Conservation (phyloP, 2,113 vertebrate species). For the Cygnus atratus region DNA sequence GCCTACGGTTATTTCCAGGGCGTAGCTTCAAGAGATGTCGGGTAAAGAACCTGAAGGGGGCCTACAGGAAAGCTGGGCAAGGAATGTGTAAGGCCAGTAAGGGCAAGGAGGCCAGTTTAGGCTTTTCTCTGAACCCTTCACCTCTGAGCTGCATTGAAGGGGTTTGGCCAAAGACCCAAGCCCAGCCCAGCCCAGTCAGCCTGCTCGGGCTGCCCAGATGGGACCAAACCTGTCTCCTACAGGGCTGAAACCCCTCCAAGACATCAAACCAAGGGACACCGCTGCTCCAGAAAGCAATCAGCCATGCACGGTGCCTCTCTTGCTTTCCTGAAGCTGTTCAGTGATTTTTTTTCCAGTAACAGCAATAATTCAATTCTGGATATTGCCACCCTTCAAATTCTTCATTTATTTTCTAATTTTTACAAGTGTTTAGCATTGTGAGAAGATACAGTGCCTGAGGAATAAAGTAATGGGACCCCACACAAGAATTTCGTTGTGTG, state of each 20-base stretch:
- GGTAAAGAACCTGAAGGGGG: too few relatives aligned
- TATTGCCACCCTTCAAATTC: not conserved
- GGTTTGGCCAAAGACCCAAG: not conserved
- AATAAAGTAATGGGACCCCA: not conserved
- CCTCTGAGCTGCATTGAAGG: not conserved
- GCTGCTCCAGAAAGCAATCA: not conserved
- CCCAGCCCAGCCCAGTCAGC: not conserved
- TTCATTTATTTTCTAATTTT: not conserved
- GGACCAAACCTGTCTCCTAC: not conserved
- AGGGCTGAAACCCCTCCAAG: not conserved
- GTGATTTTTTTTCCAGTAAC: not conserved
- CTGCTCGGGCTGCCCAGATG: not conserved
- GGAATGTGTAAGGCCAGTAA: not conserved
- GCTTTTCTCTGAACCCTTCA: not conserved
- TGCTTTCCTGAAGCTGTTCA: not conserved
- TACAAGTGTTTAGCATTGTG: not conserved
- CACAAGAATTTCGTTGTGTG: not conserved
- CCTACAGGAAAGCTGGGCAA: too few relatives aligned
- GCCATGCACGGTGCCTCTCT: rapidly evolving
- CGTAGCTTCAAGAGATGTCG: not conserved
- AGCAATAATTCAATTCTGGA: not conserved
- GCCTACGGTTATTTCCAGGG: not conserved
- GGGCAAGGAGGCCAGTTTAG: not conserved
- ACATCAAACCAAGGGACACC: not conserved
- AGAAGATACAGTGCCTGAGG: not conserved